Evolutionary conservation across 2,888 invertebrate genomes (phyloP).

Genomic region (Yponomeuta malinellus): DNA sequence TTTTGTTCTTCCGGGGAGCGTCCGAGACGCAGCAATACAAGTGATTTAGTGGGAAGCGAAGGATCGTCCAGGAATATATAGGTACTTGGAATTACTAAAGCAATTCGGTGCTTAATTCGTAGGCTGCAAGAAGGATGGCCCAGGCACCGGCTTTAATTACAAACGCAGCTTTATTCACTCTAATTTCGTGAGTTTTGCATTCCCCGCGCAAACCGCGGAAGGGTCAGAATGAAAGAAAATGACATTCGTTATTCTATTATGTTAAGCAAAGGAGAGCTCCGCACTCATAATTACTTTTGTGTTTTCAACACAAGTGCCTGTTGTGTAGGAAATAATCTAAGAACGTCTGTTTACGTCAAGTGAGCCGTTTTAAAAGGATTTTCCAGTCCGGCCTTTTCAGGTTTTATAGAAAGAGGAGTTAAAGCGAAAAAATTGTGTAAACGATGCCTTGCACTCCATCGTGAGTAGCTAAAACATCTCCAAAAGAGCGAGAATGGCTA

Average conservation of each 20-base stretch:
- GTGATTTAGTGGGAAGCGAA: conserved; percentile 68
- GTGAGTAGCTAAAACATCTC: too few relatives aligned
- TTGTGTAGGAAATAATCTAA: conserved; percentile 36
- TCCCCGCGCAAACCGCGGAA: conserved; percentile 71
- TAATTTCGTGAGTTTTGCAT: conserved; percentile 73
- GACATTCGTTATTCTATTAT: conserved; percentile 75
- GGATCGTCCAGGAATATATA: conserved; percentile 65
- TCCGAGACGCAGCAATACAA: conserved; percentile 38
- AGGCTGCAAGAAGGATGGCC: conserved; percentile 71
- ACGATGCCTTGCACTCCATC: too few relatives aligned
- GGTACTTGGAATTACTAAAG: conserved; percentile 72
- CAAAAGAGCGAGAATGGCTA: too few relatives aligned
- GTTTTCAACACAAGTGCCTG: conserved; percentile 35
- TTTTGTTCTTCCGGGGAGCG: too few relatives aligned
- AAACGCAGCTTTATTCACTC: conserved; percentile 68
- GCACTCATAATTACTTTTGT: conserved; percentile 63
- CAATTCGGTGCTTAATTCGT: conserved; percentile 74
- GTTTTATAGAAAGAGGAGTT: too few relatives aligned
- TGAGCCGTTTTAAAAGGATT: conserved; percentile 2
- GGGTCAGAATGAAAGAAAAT: conserved; percentile 73
- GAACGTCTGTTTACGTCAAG: conserved; percentile 17
- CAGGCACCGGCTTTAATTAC: conserved; percentile 68
- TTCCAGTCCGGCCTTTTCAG: neutral
- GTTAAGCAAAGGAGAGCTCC: conserved; percentile 59
- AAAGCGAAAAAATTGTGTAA: too few relatives aligned